Percentiles rank a stretch among this genome's conserved stretches.
phyloP scores from a whole-genome alignment of 2,113 vertebrate genomes.

The Oreochromis spilurus region DNA sequence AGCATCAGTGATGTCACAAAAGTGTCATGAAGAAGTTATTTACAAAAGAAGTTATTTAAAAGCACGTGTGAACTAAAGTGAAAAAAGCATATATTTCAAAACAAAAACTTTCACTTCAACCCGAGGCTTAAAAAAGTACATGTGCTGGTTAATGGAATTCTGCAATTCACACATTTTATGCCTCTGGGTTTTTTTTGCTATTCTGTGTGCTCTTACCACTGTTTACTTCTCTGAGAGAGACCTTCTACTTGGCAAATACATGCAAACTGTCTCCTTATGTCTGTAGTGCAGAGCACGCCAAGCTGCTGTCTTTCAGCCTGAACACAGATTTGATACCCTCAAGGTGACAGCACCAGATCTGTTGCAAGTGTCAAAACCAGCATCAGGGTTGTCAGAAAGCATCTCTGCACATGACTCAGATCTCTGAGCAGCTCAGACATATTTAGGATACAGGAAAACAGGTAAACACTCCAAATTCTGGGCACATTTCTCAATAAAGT shows the following conservation, averaged over 20 bases:
- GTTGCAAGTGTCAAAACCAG: constrained; percentile 45
- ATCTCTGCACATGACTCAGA: constrained; percentile 21
- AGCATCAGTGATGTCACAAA: not conserved
- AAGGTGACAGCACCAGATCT: constrained; percentile 62
- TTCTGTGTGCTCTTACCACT: constrained; percentile 13
- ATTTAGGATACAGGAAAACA: constrained; percentile 24
- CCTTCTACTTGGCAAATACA: constrained; percentile 41
- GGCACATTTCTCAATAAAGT: not conserved
- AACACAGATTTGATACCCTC: constrained; percentile 44
- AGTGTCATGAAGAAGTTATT: constrained; percentile 16
- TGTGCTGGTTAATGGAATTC: constrained; percentile 55
- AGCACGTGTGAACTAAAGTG: constrained; percentile 10
- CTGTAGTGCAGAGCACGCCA: not conserved
- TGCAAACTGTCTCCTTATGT: constrained; percentile 34
- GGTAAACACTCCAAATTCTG: constrained; percentile 23
- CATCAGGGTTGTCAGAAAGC: constrained; percentile 52
- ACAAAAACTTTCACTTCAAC: constrained; percentile 40
- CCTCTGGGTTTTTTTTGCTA: constrained; percentile 32
- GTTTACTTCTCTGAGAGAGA: constrained; percentile 54
- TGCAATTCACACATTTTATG: constrained; percentile 42
- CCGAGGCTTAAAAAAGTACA: constrained; percentile 34
- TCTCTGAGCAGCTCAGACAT: constrained; percentile 31
- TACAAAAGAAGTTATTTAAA: constrained; percentile 35
- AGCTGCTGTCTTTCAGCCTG: constrained; percentile 26
- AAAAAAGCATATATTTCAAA: constrained; percentile 34